phyloP scores from a whole-genome alignment of 2,113 vertebrate species.

The Sisor rabdophorus region DNA sequence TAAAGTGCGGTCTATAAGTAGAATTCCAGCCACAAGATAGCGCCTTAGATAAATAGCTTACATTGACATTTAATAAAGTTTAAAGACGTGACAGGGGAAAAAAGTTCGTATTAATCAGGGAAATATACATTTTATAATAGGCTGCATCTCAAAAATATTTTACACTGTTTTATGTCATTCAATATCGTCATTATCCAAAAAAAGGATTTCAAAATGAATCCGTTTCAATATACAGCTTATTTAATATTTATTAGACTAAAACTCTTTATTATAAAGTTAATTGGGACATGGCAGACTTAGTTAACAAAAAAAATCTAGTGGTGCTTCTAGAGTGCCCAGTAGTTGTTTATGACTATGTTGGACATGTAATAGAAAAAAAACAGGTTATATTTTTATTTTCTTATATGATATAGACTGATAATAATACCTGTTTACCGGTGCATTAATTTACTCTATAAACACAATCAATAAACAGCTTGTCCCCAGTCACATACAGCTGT shows the following conservation, averaged over 20 bases:
- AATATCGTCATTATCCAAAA: not conserved
- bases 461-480: not conserved
- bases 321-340: not conserved
- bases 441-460: not conserved
- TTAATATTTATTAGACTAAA: not conserved
- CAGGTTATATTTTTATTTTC: not conserved
- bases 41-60: constrained; percentile 19
- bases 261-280: not conserved
- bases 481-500: not conserved
- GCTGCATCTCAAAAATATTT: not conserved
- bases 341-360: not conserved
- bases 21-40: constrained; percentile 37
- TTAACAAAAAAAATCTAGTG: not conserved
- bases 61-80: not conserved
- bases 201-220: not conserved
- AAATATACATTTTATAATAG: not conserved
- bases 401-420: not conserved
- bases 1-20: not conserved
- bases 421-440: not conserved
- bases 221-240: not conserved
- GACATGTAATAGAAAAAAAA: not conserved
- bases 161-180: not conserved
- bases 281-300: not conserved
- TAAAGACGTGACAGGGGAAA: not conserved
- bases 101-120: too few relatives aligned